These are phyloP conservation scores for Dasysyrphus albostriatus DNA, from an alignment of 2,888 invertebrate species.

Conservation along the genomic window DNA sequence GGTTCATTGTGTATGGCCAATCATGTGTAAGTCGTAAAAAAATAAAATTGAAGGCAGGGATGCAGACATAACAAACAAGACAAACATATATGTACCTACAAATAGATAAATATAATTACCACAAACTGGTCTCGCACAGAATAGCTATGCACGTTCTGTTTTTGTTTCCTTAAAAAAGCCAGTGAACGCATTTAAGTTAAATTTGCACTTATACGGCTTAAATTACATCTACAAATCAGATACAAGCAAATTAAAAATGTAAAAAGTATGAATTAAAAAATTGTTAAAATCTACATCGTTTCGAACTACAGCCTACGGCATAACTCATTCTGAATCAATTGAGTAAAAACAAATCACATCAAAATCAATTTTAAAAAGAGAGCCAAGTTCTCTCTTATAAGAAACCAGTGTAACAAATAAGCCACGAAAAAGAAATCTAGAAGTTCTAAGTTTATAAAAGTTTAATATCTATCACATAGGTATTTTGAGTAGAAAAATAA, in stretches of 20 bases:
- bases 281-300: too few species aligned
- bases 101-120: not conserved
- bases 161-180: conserved; percentile 10
- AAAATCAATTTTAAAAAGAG: too few species aligned
- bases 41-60: conserved; percentile 12
- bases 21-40: conserved; percentile 74
- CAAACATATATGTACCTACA: not conserved
- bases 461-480: too few species aligned
- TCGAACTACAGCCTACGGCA: too few species aligned
- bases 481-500: too few species aligned
- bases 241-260: not conserved
- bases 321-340: too few species aligned
- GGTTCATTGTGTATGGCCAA: conserved; percentile 75
- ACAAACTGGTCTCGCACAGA: conserved; percentile 14
- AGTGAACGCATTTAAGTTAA: not conserved
- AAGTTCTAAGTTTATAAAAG: too few species aligned
- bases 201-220: not conserved
- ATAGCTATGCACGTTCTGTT: conserved; percentile 24
- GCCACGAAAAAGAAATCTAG: too few species aligned
- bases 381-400: too few species aligned
- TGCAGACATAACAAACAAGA: not conserved
- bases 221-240: not conserved
- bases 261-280: too few species aligned
- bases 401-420: too few species aligned
- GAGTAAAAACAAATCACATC: too few species aligned